Evolutionary conservation across 1,140 invertebrate species (phyloP), one percentile per base, ranked within the genome.

Genomic region (Scaptomyza montana): DNA sequence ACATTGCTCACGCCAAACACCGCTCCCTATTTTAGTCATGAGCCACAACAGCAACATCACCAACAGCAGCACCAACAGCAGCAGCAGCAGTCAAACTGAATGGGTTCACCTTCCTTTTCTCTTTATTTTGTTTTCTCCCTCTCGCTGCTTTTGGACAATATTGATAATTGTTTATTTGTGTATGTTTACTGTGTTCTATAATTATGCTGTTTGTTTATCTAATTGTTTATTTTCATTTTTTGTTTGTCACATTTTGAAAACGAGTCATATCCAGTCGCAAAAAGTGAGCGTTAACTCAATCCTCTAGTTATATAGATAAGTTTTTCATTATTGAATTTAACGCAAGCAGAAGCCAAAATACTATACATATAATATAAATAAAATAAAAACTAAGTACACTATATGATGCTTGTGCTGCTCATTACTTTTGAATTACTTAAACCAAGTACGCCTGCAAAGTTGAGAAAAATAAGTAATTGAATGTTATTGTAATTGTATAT

Each of bases 21-120:
- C 47, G 97, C 98, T 77, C 98, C 98, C 46, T 99, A 98, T 93
- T 99, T 99, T 93, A 98, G 97, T 93, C 96, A 95, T 64, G 96
- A 97, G 91, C 95, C 96, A 82, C 74, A 53, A 51, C 73, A 51
- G 19, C 74, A 76, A 6, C 39, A 43, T 5, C 39, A 43, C 1
- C 39, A 43, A 8, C 39, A 43, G n/a, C 39, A 43, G 3, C 39
- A 43, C 1, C 39, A 43, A 30, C 63, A 74, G 47, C 57, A 51
- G 49, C 70, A 71, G 33, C 96, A 78, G 49, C 95, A 95, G 90
- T 94, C 94, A 70, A 95, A 95, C 30, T 33, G 5, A 33, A 33
- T 25, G 21, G 21, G 21, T 25, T 25, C 5, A 0, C 30, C 30
- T 56, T n/a, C 39, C 4, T 2, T 5, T 25, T 43, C 12, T 43